Base-by-base conservation (phyloP, 2,888 invertebrate species). In the Hesperia comma region DNA sequence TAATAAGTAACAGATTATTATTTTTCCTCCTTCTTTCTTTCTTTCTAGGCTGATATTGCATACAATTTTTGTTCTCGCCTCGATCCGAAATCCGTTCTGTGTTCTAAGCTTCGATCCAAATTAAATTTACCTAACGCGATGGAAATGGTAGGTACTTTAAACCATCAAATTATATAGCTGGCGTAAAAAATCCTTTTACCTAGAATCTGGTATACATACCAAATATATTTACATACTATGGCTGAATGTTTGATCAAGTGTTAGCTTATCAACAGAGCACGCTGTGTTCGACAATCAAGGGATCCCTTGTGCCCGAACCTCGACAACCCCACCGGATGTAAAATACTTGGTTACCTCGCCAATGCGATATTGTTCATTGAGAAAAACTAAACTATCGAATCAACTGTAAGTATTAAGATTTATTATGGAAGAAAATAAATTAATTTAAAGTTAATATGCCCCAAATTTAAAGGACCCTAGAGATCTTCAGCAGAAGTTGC, bases 201-300 rank as follows among this genome's bases (percentile, higher is more conserved):
- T 26, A 2, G 21, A 51, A 51, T 12, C 12, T 51, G 8, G 10
- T 19, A 4, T 26, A 53, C 26, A 0, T 32, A 53, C 26, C 26
- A 10, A n/a, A 53, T 21, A 19, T 72, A 68, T 53, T 68, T 68
- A 49, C 46, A 55, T 67, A 43, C 26, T 49, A 53, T 51, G 69
- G 54, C 75, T 72, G 73, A 71, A 75, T 90, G 84, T 90, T 90
- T 90, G 88, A 86, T 87, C 90, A 90, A 90, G 90, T 90, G 90
- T 84, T 78, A 75, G 79, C 77, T 85, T 87, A 87, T 87, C 87
- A 87, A 82, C 77, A 86, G 79, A 79, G 80, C 72, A 72, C 70
- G 70, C 77, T 77, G 80, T 86, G 82, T 86, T 77, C 72, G 68
- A 71, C 72, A 71, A 82, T 86, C 82, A 86, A 86, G 75, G 81